These are phyloP conservation scores for Polydrusus cervinus DNA, from an alignment of 2,888 invertebrate species.

Conservation along the genomic window DNA sequence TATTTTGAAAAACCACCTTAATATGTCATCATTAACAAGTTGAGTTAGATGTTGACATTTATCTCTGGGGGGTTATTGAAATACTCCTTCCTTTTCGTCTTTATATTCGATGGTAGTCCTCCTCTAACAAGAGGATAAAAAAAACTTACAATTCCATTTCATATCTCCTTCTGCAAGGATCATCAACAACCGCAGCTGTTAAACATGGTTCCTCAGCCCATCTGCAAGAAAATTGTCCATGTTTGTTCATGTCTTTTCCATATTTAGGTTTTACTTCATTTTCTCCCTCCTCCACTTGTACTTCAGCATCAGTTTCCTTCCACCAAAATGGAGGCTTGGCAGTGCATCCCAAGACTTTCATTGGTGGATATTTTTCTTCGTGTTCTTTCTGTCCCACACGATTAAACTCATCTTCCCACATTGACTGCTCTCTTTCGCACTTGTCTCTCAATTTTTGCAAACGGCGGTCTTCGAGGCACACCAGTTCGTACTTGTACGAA, in stretches of 20 bases:
- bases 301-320: constrained; percentile 42
- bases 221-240: constrained; percentile 64
- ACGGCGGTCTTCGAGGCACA: constrained; percentile 72
- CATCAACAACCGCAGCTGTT: constrained; percentile 65
- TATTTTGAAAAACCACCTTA: too few species aligned
- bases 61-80: too few species aligned
- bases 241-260: neutral
- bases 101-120: too few species aligned
- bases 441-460: constrained; percentile 66
- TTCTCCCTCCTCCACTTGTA: neutral
- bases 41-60: too few species aligned
- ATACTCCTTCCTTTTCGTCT: too few species aligned
- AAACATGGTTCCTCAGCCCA: constrained; percentile 75
- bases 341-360: constrained; percentile 59
- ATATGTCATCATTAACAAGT: too few species aligned
- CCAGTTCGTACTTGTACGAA: constrained; percentile 75
- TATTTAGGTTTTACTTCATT: neutral
- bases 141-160: constrained; percentile 64
- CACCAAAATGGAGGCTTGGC: constrained; percentile 66
- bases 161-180: constrained; percentile 65
- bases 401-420: constrained; percentile 57
- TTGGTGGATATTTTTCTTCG: constrained; percentile 57
- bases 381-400: constrained; percentile 55
- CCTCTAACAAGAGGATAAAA: too few species aligned
- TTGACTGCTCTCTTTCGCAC: constrained; percentile 60